Conservation (phyloP, 1,140 invertebrate species). For the Monomorium pharaonis region DNA sequence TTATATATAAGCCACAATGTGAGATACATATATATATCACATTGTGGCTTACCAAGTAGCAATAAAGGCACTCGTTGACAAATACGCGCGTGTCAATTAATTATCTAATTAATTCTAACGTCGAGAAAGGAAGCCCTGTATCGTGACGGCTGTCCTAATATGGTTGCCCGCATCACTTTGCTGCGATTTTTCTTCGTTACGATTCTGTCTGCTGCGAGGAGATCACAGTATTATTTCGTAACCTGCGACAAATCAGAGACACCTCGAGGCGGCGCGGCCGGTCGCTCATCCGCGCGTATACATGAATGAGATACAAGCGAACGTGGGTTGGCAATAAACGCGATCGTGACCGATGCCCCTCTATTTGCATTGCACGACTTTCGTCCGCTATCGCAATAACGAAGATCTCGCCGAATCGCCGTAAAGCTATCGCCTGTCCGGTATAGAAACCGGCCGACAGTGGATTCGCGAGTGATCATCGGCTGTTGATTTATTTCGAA, state of each 20-base stretch:
- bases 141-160: not conserved
- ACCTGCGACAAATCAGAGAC: not conserved
- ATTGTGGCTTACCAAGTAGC: not conserved
- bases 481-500: conserved; percentile 11
- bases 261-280: conserved; percentile 4
- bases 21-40: no score
- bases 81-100: not conserved
- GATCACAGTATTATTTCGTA: conserved; percentile 1
- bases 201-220: not conserved
- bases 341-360: conserved; percentile 20
- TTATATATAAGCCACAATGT: no score
- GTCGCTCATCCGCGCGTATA: not conserved
- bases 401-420: not conserved
- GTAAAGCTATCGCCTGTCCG: not conserved
- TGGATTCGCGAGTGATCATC: conserved; percentile 6
- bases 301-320: not conserved
- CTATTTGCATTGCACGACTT: conserved; percentile 53
- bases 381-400: conserved; percentile 26
- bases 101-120: not conserved
- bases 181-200: not conserved
- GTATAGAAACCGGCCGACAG: conserved; percentile 8
- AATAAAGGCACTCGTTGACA: not conserved
- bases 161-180: not conserved
- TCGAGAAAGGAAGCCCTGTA: not conserved
- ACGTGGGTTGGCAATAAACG: conserved; percentile 39